Conservation (phyloP, 2,113 vertebrate species). For the Xiphorhynchus elegans region DNA sequence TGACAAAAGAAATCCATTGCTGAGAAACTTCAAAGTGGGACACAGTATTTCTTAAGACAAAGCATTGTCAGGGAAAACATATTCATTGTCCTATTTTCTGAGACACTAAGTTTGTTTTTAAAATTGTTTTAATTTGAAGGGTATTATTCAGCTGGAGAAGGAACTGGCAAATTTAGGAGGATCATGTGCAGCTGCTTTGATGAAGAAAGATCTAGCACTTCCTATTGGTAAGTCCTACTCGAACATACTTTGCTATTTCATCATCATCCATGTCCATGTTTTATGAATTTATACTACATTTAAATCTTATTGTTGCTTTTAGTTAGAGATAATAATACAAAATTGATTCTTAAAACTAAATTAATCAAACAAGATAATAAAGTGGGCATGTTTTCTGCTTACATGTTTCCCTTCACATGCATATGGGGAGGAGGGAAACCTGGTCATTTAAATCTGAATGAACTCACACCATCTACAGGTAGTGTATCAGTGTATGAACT, state of each 20-base stretch:
- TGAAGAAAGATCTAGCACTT: constrained; percentile 98
- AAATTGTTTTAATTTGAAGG: constrained; percentile 76
- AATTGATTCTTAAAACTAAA: not conserved
- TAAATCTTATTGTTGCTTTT: not conserved
- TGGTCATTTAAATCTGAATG: not conserved
- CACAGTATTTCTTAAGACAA: not conserved
- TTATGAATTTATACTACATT: not conserved
- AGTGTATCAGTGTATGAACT: not conserved
- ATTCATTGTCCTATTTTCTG: not conserved
- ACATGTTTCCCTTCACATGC: not conserved
- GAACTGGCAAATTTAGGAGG: constrained; percentile 95
- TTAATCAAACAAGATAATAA: not conserved
- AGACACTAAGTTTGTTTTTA: not conserved
- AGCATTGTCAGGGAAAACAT: not conserved
- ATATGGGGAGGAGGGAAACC: not conserved
- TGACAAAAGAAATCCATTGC: not conserved
- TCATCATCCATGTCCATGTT: accelerated
- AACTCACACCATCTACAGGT: not conserved
- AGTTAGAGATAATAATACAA: not conserved
- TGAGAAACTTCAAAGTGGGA: not conserved
- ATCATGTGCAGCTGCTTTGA: constrained; percentile 94
- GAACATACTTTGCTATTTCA: not conserved
- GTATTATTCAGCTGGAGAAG: constrained; percentile 96
- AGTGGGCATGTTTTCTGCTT: not conserved
- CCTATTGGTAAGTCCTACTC: constrained; percentile 84